Percentiles rank a stretch among this genome's conserved stretches.
Conservation (phyloP, 2,113 vertebrate species). For the Micronisus gabar region DNA sequence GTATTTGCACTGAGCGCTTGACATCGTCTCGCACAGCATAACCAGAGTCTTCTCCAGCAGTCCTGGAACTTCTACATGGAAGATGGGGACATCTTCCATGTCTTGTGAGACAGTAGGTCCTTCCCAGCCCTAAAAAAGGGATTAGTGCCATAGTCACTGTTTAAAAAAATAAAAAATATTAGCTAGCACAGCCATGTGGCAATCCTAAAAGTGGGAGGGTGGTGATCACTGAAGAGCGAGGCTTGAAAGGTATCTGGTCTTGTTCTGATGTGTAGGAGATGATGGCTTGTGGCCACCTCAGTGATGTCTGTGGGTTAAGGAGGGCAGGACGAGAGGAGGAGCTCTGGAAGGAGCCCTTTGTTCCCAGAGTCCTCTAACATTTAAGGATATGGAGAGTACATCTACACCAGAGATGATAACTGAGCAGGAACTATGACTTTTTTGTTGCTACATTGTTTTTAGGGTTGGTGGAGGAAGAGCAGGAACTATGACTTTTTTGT, state of each 20-base stretch:
- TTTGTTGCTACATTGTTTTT: background rate
- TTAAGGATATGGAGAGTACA: background rate
- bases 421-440: background rate
- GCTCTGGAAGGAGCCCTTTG: background rate
- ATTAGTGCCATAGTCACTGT: background rate
- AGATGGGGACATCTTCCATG: background rate
- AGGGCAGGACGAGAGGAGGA: background rate
- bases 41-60: background rate
- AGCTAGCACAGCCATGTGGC: background rate
- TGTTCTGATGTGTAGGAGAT: background rate
- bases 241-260: background rate
- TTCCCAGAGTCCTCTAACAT: background rate
- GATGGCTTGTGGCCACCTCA: background rate
- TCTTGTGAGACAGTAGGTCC: background rate
- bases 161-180: background rate
- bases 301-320: background rate
- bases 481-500: background rate
- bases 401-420: background rate
- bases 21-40: background rate
- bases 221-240: background rate
- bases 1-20: background rate
- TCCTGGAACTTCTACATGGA: background rate
- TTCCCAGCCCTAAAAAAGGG: background rate
- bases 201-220: background rate
- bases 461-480: background rate